A percentile compares a stretch with the other conserved stretches of the same genome.
Evolutionary conservation across 2,797 vertebrate genomes (phyloP).

Genomic region (Helicolenus hilgendorfi): DNA sequence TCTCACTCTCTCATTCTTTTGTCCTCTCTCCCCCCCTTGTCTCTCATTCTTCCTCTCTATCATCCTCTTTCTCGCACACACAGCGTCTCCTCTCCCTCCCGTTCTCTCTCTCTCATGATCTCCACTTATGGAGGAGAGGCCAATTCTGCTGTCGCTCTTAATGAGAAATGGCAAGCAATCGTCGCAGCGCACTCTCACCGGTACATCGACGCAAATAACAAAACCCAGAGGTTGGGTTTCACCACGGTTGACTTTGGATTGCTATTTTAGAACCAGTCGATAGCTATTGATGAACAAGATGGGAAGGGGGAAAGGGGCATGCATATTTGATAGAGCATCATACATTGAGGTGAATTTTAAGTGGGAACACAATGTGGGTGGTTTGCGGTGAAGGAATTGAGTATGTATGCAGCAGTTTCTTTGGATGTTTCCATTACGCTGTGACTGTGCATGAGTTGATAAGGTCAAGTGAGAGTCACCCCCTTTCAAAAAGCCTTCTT

Average conservation of each 20-base stretch:
- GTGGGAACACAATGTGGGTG: constrained; percentile 54
- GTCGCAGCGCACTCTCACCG: constrained; percentile 57
- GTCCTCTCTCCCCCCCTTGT: constrained; percentile 32
- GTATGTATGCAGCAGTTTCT: constrained; percentile 4
- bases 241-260: constrained; percentile 81
- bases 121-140: constrained; percentile 81
- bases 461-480: constrained; percentile 4
- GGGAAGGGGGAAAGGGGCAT: constrained; percentile 70
- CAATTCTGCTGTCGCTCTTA: constrained; percentile 80
- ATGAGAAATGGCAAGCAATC: constrained; percentile 88
- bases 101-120: constrained; percentile 73
- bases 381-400: constrained; percentile 22
- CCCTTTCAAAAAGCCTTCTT: background rate
- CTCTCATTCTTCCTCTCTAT: constrained; percentile 46
- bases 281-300: constrained; percentile 87
- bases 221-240: constrained; percentile 83
- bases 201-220: constrained; percentile 74
- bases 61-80: constrained; percentile 36
- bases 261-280: constrained; percentile 86
- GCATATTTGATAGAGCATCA: constrained; percentile 82
- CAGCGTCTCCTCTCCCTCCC: background rate
- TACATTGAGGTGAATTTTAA: constrained; percentile 75
- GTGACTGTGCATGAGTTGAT: background rate
- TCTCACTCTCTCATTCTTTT: constrained; percentile 37
- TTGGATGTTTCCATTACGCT: constrained; percentile 5